A percentile compares a stretch with the other conserved stretches of the same genome.
Conservation (phyloP, 2,113 vertebrate genomes). For the Trogon surrucura region DNA sequence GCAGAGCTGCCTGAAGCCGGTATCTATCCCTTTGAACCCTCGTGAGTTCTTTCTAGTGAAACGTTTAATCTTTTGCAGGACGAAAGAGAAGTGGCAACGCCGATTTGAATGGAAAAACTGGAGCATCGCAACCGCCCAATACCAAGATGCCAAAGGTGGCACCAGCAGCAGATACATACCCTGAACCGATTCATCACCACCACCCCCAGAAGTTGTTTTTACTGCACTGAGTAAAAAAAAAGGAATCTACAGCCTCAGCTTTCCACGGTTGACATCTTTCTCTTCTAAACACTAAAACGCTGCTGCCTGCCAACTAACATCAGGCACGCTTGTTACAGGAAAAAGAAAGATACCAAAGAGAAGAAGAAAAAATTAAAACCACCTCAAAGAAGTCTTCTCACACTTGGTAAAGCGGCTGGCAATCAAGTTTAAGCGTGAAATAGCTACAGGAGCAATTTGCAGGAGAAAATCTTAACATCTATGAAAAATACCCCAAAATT, state of each 20-base stretch:
- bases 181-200: neutral
- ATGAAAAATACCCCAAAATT: neutral
- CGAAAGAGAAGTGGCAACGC: neutral
- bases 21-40: neutral
- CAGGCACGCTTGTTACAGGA: neutral
- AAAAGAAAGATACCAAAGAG: neutral
- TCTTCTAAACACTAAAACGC: neutral
- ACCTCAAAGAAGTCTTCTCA: neutral
- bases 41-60: neutral
- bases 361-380: fast-evolving
- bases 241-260: neutral
- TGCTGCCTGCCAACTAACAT: neutral
- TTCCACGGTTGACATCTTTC: neutral
- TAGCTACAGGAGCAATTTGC: neutral
- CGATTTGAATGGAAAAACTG: neutral
- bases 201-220: neutral
- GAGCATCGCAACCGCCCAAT: neutral
- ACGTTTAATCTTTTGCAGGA: neutral
- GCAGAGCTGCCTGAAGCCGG: neutral
- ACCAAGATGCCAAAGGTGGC: neutral
- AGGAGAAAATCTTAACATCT: constrained; percentile 15
- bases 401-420: neutral
- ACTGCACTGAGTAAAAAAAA: neutral
- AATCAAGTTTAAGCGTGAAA: neutral
- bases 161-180: neutral